Conservation (phyloP, 2,113 vertebrate genomes). For the Tenrec ecaudatus region DNA sequence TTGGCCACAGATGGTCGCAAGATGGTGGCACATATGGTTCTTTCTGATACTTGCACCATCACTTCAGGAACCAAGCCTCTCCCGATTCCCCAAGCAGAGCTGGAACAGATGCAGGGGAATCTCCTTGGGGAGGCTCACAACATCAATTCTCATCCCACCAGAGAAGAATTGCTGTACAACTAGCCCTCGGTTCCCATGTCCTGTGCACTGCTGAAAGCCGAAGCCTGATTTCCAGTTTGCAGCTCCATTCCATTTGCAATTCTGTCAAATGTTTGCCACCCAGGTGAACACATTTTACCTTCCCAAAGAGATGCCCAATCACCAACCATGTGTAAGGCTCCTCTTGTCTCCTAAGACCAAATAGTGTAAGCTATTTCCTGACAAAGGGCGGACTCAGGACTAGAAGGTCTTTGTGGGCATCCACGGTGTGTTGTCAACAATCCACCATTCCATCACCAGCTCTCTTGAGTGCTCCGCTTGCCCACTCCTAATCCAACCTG, state of each 20-base stretch:
- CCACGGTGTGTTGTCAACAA: no score
- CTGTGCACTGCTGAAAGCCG: neutral
- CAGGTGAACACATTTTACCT: neutral
- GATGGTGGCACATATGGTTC: neutral
- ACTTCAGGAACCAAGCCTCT: neutral
- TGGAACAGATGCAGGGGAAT: neutral
- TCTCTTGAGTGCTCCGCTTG: fast-evolving
- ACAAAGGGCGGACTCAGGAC: neutral
- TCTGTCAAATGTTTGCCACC: neutral
- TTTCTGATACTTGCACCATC: neutral
- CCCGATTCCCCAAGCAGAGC: neutral
- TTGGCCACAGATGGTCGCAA: constrained; percentile 12
- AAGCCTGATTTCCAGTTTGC: neutral
- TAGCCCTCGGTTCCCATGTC: neutral
- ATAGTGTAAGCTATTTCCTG: neutral
- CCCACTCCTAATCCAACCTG: neutral
- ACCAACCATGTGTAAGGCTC: neutral
- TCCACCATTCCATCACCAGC: no score
- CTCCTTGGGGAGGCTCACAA: neutral
- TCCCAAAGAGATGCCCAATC: neutral
- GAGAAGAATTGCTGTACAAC: neutral
- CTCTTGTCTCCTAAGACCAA: neutral
- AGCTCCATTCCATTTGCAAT: neutral
- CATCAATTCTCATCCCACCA: neutral
- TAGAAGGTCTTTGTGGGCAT: neutral